Evolutionary conservation across 2,888 invertebrate species (phyloP), one percentile per base, ranked within the genome.

Genomic region (Chirona hameri): DNA sequence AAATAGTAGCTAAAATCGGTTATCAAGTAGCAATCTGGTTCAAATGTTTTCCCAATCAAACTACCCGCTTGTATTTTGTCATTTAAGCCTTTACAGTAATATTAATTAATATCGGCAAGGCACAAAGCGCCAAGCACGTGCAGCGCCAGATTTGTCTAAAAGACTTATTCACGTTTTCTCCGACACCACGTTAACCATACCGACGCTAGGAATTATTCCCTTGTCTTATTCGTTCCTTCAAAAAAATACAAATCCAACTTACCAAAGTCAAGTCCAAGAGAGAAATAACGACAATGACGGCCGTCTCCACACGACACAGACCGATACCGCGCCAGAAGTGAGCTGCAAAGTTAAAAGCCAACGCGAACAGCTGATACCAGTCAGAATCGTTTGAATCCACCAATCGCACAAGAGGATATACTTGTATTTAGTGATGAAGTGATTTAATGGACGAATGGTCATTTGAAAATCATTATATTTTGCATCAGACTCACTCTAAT

Each of bases 261-360:
- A 65, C 65, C 65, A 27, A 27, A 29, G 0, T 1, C 39, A 27
- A 1, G 9, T 15, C n/a, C 29, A 31, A 31, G 14, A 29, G 15
- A 69, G 1, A 69, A 31, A 31, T 1, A 69, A 69, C 10, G 12
- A 65, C n/a, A 65, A 65, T 24, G 21, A 12, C 10, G 24, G 1
- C n/a, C 7, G 0, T 27, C 24, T 9, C 27, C 18, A 18, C 31
- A 3, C 14, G 7, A 39, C 27, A n/a, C 69, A 15, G 9, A 48
- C 55, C 29, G 69, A 69, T 21, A n/a, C 55, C 69, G 55, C 52
- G 57, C 46, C 72, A 48, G 69, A 82, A 9, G 39, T 82, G 82
- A 29, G 14, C 15, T 14, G 46, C 5, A 9, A 31, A 80, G 7
- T 55, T 21, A n/a, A 81, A 24, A 82, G 5, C 69, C 57, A 76